Percentiles rank a stretch among this genome's conserved stretches.
Evolutionary conservation across 2,888 invertebrate species (phyloP).

Genomic region (Nesidiocoris tenuis): DNA sequence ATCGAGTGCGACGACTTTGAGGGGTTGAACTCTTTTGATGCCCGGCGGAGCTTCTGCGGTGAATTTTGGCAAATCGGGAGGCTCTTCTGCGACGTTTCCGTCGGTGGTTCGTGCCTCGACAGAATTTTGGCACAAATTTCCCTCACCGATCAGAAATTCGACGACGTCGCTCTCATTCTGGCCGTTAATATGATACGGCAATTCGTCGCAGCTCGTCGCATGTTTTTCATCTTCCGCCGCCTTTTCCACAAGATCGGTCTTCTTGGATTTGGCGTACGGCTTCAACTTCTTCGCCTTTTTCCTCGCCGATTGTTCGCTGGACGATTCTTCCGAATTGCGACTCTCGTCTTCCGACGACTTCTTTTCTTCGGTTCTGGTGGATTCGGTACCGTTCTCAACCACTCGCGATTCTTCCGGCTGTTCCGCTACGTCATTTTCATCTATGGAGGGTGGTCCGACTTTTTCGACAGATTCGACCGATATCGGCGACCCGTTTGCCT

Average conservation of each 20-base stretch:
- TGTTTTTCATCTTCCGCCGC: background rate
- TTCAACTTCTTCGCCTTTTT: slow-evolving; percentile 22
- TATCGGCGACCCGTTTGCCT: slow-evolving; percentile 1
- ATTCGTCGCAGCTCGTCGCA: background rate
- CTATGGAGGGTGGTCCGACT: background rate
- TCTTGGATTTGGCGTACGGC: slow-evolving; percentile 37
- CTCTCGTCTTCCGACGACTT: background rate
- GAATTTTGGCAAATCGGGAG: slow-evolving; percentile 9
- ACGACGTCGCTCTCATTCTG: background rate
- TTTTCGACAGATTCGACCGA: background rate
- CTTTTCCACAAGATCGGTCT: slow-evolving; percentile 13
- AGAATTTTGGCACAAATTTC: background rate
- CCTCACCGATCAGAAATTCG: background rate
- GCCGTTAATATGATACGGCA: background rate
- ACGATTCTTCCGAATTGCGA: background rate
- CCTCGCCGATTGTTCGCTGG: background rate
- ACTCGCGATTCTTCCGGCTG: background rate
- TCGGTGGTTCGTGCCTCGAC: background rate
- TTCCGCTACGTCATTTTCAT: background rate
- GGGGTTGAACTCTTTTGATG: slow-evolving; percentile 12
- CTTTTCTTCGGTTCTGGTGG: background rate
- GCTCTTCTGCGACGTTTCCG: background rate
- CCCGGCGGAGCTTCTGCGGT: slow-evolving; percentile 3
- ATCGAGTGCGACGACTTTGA: slow-evolving; percentile 4
- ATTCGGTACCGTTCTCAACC: background rate